Evolutionary conservation across 1,140 invertebrate genomes (phyloP).

Genomic region (Drosophila pandora): DNA sequence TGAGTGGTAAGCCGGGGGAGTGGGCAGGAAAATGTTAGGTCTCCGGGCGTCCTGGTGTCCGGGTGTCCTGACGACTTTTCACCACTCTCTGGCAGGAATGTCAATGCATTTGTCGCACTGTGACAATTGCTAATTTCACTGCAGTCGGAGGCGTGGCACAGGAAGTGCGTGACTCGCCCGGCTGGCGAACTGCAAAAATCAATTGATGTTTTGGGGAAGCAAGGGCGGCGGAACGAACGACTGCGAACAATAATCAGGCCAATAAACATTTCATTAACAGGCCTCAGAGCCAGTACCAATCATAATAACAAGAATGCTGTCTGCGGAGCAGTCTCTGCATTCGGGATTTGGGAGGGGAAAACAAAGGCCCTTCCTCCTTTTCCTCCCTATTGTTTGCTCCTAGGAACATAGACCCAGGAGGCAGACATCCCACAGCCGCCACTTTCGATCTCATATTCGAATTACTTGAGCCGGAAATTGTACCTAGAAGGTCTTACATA

Average conservation of each 20-base stretch:
- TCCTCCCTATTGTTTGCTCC: conserved; percentile 25
- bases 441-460: conserved; percentile 39
- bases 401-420: conserved; percentile 12
- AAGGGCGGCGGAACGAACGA: not conserved
- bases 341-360: conserved; percentile 31
- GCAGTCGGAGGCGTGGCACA: conserved; percentile 71
- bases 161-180: conserved; percentile 76
- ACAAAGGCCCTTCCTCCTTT: conserved; percentile 7
- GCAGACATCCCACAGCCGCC: conserved; percentile 9
- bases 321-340: conserved; percentile 42
- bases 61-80: not conserved
- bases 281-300: conserved; percentile 44
- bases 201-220: conserved; percentile 9
- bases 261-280: conserved; percentile 74
- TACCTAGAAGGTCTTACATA: conserved; percentile 22
- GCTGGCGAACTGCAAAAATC: conserved; percentile 37
- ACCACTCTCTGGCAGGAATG: conserved; percentile 3
- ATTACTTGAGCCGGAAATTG: conserved; percentile 60
- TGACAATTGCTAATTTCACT: conserved; percentile 74
- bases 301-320: conserved; percentile 41
- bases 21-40: not conserved
- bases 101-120: conserved; percentile 35
- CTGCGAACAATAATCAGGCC: conserved; percentile 56
- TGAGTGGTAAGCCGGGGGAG: not conserved
- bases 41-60: too few species aligned